Evolutionary conservation across 1,140 invertebrate genomes (phyloP), one percentile per base, ranked within the genome.

Genomic region (Trachelipus rathkii): DNA sequence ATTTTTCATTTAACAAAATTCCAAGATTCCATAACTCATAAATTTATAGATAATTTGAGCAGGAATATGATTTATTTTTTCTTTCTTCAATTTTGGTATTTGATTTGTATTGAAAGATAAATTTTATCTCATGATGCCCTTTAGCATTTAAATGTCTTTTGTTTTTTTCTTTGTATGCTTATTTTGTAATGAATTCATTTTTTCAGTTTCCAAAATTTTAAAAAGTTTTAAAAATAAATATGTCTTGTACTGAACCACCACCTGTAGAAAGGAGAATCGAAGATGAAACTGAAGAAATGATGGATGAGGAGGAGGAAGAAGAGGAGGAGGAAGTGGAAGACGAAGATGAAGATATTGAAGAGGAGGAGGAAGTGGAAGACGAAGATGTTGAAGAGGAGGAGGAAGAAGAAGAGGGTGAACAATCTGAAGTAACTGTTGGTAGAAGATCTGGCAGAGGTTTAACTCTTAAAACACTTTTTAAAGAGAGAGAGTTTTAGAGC

Each of bases 401-500:
- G 50, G 73, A 74, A 23, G 73, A 74, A 21, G 73, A 74, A 24
- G 73, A 66, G 45, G 73, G 50, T 19, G 73, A 74, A 0, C 43
- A 72, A 3, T 72, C 44, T 10, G 50, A 60, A 60, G 71, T 72
- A 13, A 72, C 71, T 33, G 43, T 44, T 44, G 71, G 71, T 24
- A 0, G 71, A 19, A 43, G 71, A 45, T 72, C 71, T 4, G 71
- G 81, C 24, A 66, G 81, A 67, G 78, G 81, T 15, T 73, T 95
- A 11, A 95, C 93, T n/a, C 84, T 95, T 67, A 91, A 92, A 85
- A 95, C 93, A 87, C 87, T 92, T 72, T 85, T 95, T 82, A 88
- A 90, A 77, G 93, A 93, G 78, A 91, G 91, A 91, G 91, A 83
- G 91, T 95, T 82, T 86, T 96, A 73, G 88, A 92, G 82, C 90